phyloP scores from a whole-genome alignment of 2,113 vertebrate genomes.

The Zosterops borbonicus region DNA sequence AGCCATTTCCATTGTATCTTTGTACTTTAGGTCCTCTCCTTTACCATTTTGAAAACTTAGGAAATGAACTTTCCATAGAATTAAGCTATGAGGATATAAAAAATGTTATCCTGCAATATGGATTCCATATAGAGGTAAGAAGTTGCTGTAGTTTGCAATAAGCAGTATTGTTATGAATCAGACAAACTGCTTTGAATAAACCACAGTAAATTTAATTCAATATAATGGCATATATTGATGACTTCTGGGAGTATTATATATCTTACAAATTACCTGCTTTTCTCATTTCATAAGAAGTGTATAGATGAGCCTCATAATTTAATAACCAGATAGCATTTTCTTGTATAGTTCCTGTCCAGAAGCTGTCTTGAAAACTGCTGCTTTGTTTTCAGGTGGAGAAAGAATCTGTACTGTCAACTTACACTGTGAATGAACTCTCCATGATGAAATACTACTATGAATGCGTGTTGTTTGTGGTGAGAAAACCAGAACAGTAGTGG shows the following conservation, averaged over 20 bases:
- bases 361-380: neutral
- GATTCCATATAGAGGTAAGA: constrained; percentile 93
- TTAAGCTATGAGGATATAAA: constrained; percentile 96
- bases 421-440: constrained; percentile 95
- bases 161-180: neutral
- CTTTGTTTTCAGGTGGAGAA: constrained; percentile 84
- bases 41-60: constrained; percentile 98
- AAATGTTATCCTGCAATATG: constrained; percentile 87
- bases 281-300: neutral
- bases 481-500: constrained; percentile 81
- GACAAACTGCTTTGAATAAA: neutral
- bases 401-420: constrained; percentile 90
- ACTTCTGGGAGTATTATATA: neutral
- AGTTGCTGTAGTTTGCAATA: neutral
- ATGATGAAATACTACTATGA: constrained; percentile 98
- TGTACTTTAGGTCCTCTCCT: constrained; percentile 86
- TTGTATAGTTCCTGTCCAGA: neutral
- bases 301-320: neutral
- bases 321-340: neutral
- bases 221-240: neutral
- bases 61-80: constrained; percentile 96
- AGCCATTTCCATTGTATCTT: neutral
- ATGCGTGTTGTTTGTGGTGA: constrained; percentile 93
- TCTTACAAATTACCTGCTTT: neutral
- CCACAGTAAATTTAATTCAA: neutral